phyloP scores from a whole-genome alignment of 2,113 vertebrate species.

The Alligator mississippiensis region DNA sequence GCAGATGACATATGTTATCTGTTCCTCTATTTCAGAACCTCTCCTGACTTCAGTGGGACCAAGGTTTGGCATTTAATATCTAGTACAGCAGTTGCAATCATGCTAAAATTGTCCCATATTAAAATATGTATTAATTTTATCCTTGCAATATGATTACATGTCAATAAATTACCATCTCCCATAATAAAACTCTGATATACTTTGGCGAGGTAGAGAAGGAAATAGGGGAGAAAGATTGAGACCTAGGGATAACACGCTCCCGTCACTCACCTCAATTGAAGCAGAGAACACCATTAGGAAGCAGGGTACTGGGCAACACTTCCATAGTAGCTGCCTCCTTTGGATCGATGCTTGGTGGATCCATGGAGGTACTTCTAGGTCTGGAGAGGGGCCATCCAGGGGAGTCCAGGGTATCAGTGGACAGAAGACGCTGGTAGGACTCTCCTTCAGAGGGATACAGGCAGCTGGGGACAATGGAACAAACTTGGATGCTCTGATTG shows the following conservation, averaged over 20 bases:
- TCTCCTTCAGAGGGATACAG: no score
- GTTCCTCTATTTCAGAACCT: not conserved
- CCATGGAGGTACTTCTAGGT: no score
- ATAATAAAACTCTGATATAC: not conserved
- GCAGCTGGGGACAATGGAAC: no score
- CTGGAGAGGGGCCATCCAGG: no score
- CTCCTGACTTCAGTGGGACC: not conserved
- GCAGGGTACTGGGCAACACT: no score
- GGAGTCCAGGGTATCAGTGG: no score
- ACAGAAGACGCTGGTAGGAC: no score
- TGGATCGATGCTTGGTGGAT: no score
- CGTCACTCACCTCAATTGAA: not conserved
- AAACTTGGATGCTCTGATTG: no score
- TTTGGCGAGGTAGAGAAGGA: fast-evolving
- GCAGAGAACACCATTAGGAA: no score
- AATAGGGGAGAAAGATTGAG: not conserved
- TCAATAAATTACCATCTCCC: not conserved
- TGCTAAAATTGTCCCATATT: not conserved
- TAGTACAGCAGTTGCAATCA: not conserved
- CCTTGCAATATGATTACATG: not conserved
- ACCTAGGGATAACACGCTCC: fast-evolving
- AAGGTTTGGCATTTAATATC: not conserved
- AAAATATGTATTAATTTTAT: not conserved
- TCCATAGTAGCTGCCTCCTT: no score
- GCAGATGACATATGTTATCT: not conserved